A percentile compares a stretch with the other conserved stretches of the same genome.
These are phyloP conservation scores for Orthosia gothica DNA, from an alignment of 2,888 invertebrate species.

Conservation along the genomic window DNA sequence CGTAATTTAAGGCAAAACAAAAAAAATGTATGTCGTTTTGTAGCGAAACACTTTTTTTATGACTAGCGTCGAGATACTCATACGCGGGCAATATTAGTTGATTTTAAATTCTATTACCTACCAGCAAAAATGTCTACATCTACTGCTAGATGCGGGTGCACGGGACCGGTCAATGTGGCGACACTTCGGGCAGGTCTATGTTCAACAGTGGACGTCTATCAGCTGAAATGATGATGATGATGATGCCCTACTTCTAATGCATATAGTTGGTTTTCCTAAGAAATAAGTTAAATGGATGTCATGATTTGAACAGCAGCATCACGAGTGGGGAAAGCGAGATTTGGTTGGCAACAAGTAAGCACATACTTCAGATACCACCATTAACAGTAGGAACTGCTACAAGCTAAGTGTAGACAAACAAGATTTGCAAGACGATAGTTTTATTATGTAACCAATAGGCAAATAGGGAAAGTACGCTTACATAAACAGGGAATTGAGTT, in stretches of 20 bases:
- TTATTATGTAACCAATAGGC: not conserved
- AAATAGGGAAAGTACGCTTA: not conserved
- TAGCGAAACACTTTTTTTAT: no score
- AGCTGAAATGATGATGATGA: no score
- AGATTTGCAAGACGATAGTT: constrained; percentile 41
- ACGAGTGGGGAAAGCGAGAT: not conserved
- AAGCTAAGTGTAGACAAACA: constrained; percentile 46
- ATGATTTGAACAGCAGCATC: not conserved
- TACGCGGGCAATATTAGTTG: no score
- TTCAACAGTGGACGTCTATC: no score
- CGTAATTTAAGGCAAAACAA: no score
- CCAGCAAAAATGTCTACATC: no score
- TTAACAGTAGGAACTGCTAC: not conserved
- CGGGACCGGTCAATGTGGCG: no score
- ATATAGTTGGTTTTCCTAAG: not conserved
- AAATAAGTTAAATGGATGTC: not conserved
- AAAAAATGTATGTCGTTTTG: no score
- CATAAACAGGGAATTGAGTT: constrained; percentile 1
- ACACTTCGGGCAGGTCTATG: no score
- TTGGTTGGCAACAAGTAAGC: constrained; percentile 9
- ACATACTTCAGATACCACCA: constrained; percentile 19
- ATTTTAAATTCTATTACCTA: not conserved
- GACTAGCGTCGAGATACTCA: not conserved
- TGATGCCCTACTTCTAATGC: no score
- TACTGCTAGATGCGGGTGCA: no score